Base-by-base conservation (phyloP, 2,888 invertebrate species). In the Rhyacophila evoluta region DNA sequence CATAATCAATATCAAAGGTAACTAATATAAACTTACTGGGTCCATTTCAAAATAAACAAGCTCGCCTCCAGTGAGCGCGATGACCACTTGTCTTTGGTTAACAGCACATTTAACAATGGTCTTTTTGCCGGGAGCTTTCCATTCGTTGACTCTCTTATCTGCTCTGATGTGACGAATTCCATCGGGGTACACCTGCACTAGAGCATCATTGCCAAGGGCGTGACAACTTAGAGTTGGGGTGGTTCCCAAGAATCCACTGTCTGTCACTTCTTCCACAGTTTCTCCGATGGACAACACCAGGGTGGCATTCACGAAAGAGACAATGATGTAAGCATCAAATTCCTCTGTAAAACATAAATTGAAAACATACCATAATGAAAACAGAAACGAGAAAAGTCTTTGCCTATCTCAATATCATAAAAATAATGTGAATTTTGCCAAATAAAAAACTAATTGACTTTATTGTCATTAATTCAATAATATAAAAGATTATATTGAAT, bases 241-340 rank as follows among this genome's bases (percentile, higher is more conserved):
- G 0, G 99, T 99, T 80, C 99, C 99, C 84, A 99, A 91, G 87
- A 99, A 99, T 68, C 99, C 99, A 81, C 99, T 99, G 88, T 99
- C 99, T 0, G 99, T 98, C 27, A 99, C 99, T 94, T 99, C 99
- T 88, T 99, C 99, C n/a, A 99, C 99, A 11, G 99, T 99, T 88
- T 99, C 99, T 83, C 99, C 99, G 86, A 99, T 99, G 84, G 98
- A 98, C 85, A 99, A 92, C 83, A 99, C 99, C 85, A 99, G 93
- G 12, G 99, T 99, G 84, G 99, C 99, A 84, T 92, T 92, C 82
- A 98, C 96, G 94, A 99, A 99, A 73, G 99, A 99, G 84, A 99
- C 99, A 87, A 99, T 98, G 92, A 99, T 99, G 92, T 99, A 99
- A 75, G 99, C 97, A 92, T 99, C 99, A 91, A 92, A 98, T 87